These are phyloP conservation scores for Monochamus saltuarius DNA, from an alignment of 1,140 invertebrate species.

Conservation along the genomic window DNA sequence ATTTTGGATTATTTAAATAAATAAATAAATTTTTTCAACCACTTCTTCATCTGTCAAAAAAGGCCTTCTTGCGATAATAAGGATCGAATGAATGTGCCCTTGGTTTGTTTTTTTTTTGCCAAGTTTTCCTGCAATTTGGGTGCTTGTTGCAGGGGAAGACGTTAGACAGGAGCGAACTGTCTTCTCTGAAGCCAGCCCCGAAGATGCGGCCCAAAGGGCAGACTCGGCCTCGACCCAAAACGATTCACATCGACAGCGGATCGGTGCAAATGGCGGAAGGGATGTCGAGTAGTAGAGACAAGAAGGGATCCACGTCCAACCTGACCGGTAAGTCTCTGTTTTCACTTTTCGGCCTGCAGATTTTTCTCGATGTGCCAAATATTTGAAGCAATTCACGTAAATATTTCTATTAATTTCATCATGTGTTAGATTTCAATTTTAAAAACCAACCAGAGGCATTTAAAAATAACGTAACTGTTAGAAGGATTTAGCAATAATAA, in stretches of 20 bases:
- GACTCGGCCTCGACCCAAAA: slow-evolving; percentile 75
- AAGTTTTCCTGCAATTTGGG: background rate
- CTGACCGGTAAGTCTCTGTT: slow-evolving; percentile 65
- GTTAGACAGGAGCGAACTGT: slow-evolving; percentile 69
- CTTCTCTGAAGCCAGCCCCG: slow-evolving; percentile 62
- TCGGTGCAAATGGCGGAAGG: slow-evolving; percentile 73
- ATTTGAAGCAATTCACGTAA: background rate
- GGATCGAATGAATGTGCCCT: too few relatives aligned
- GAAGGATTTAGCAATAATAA: too few relatives aligned
- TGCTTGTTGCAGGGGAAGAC: slow-evolving; percentile 65
- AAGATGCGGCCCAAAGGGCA: slow-evolving; percentile 62
- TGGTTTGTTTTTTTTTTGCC: too few relatives aligned
- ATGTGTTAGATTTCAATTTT: too few relatives aligned
- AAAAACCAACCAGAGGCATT: too few relatives aligned
- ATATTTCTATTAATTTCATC: too few relatives aligned
- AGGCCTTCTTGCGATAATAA: too few relatives aligned
- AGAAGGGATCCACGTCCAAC: slow-evolving; percentile 80
- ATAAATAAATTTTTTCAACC: too few relatives aligned
- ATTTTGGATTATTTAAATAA: too few relatives aligned
- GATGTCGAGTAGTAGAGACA: slow-evolving; percentile 69
- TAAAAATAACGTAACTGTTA: too few relatives aligned
- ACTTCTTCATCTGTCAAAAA: too few relatives aligned
- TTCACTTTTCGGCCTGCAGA: background rate
- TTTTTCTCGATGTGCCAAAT: background rate
- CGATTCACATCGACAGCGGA: slow-evolving; percentile 82